Base-by-base conservation (phyloP, 2,113 vertebrate species). In the Haemorhous mexicanus region DNA sequence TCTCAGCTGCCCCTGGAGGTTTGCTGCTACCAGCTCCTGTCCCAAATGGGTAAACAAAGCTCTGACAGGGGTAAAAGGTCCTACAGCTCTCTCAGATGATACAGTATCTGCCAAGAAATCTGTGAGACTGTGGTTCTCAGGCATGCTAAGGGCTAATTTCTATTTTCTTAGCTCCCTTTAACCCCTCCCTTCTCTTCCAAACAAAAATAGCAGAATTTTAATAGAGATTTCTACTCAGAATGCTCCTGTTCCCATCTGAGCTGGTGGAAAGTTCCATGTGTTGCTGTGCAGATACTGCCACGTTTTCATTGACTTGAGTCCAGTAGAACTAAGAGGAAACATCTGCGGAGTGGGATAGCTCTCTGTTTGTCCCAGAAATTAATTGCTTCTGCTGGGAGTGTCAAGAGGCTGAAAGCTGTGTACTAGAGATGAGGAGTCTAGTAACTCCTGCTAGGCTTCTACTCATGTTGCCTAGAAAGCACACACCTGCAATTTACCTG, bases 311-410 rank as follows among this genome's bases (percentile, higher is more conserved):
- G 95, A 96, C 84, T 96, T 35, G 0, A 72, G 56, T 96, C 86
- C 94, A 97, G 95, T 50, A 49, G 52, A 92, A 67, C 96, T 97
- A 96, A 95, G 89, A 96, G 92, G 95, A 95, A 96, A 97, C 98
- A 98, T 97, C 98, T 98, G 98, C 56, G 74, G 96, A 89, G 86
- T 77, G 87, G 98, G 97, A 98, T 80, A 46, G 59, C 37, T 95
- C 89, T 78, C 50, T 86, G 80, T 95, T 96, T 96, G 91, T 96
- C 95, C 94, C 91, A 96, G 93, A 93, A 95, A 95, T 89, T 92
- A 89, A 96, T 96, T 95, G 95, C 85, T 94, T 70, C 94, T 96
- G 68, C 92, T 95, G 75, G 62, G 84, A 93, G 83, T 76, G 75
- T 88, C 1, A 2, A 87, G 76, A 61, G 39, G 46, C 93, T 90